These are phyloP conservation scores for Anoplius nigerrimus DNA, from an alignment of 2,888 invertebrate species.

Conservation along the genomic window DNA sequence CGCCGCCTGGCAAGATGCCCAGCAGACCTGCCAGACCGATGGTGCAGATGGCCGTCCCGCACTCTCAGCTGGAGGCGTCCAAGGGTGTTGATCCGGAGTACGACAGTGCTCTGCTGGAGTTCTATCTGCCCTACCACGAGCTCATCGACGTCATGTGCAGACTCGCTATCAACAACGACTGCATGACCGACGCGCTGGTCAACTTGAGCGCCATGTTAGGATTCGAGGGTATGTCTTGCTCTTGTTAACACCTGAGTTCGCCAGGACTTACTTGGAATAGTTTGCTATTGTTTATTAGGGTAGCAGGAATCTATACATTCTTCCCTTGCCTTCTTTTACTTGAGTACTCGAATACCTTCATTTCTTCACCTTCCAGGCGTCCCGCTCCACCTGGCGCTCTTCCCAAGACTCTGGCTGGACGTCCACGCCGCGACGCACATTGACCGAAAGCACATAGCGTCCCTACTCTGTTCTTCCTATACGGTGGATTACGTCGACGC, in stretches of 20 bases:
- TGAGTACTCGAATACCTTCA: neutral
- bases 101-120: slow-evolving; percentile 84
- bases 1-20: slow-evolving; percentile 79
- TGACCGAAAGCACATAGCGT: slow-evolving; percentile 87
- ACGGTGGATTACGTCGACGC: slow-evolving; percentile 93
- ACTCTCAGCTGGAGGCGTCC: slow-evolving; percentile 83
- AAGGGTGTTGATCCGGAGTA: slow-evolving; percentile 87
- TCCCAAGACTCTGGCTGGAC: slow-evolving; percentile 95
- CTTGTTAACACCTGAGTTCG: neutral
- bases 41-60: slow-evolving; percentile 90
- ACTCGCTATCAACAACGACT: slow-evolving; percentile 91
- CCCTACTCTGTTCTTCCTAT: slow-evolving; percentile 88
- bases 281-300: too few species aligned
- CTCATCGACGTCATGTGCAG: slow-evolving; percentile 92
- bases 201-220: slow-evolving; percentile 92
- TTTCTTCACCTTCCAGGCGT: slow-evolving; percentile 76
- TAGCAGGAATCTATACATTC: too few species aligned
- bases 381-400: slow-evolving; percentile 90
- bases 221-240: slow-evolving; percentile 81
- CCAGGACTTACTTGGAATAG: slow-evolving; percentile 7
- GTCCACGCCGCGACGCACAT: slow-evolving; percentile 85
- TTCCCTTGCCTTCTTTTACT: too few species aligned
- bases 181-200: slow-evolving; percentile 90
- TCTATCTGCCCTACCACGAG: slow-evolving; percentile 92
- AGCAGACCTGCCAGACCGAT: slow-evolving; percentile 86